Evolutionary conservation across 1,140 invertebrate species (phyloP), one percentile per base, ranked within the genome.

Genomic region (Drosophila bocki): DNA sequence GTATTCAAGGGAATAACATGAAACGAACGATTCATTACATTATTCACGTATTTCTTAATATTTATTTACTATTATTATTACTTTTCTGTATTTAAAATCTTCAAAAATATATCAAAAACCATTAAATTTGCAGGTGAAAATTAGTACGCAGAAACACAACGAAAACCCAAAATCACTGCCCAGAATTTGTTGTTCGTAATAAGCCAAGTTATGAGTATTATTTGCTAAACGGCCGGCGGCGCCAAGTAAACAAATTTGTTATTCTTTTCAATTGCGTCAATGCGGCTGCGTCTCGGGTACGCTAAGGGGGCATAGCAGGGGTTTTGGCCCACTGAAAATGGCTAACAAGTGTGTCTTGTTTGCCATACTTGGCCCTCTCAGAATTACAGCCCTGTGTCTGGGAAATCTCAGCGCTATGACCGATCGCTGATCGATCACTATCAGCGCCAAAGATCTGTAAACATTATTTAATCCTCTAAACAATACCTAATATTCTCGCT

Each of bases 261-360:
- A 58, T 79, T 75, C 69, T 79, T 79, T 83, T 82, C 80, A 75
- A 71, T 85, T 81, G 70, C 84, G 84, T 87, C 85, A 87, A 87
- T 84, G 84, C 26, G 65, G 62, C 22, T 61, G 57, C 19, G 7
- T 51, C 53, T 70, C n/a, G 42, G 53, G 11, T n/a, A 9, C 35
- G 17, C 15, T 17, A 19, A 35, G 47, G 19, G 64, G 67, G 39
- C 15, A 33, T 51, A 57, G 37, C 65, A 35, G 42, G 35, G 61
- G 50, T 50, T 22, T 58, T 45, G 59, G 47, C 19, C 37, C 72
- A 65, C 45, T 35, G 44, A 35, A 17, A 32, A 47, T 58, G 35
- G 50, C 75, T 67, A 77, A 77, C 56, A 69, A 61, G 75, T 77
- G 63, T 68, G 51, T 19, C 22, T 15, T 29, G 3, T 54, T 53